Percentiles rank a stretch among this genome's conserved stretches.
Conservation (phyloP, 2,113 vertebrate genomes). For the Phrynosoma blainvillii region DNA sequence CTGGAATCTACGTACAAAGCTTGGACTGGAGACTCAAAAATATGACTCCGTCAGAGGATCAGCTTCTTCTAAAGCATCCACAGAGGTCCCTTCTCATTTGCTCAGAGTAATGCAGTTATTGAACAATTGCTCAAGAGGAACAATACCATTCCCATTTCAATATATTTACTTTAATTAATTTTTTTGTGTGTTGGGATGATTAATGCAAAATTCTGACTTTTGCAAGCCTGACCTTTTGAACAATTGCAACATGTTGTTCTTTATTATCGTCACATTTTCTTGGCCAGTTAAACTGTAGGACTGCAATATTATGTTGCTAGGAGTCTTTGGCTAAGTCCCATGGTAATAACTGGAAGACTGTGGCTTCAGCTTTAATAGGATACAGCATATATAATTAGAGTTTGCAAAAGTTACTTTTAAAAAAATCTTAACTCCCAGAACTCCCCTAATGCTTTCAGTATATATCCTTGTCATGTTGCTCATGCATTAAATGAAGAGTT, state of each 20-base stretch:
- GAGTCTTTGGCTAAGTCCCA: background rate
- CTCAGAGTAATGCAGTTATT: conserved; percentile 10
- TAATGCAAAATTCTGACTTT: background rate
- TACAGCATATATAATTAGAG: no score
- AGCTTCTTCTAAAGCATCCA: background rate
- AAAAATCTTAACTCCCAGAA: no score
- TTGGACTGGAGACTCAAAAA: conserved; percentile 8
- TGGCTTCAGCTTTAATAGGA: background rate
- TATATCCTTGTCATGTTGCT: no score
- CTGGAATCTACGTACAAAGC: background rate
- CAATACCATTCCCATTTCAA: background rate
- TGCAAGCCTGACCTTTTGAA: background rate
- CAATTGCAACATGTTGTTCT: background rate
- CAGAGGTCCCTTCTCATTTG: conserved; percentile 1
- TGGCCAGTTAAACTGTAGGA: background rate
- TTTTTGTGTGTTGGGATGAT: background rate
- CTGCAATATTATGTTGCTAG: background rate
- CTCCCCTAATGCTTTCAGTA: no score
- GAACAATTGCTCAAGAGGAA: background rate
- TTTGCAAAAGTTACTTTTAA: no score
- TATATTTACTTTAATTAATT: conserved; percentile 5
- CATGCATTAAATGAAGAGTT: background rate
- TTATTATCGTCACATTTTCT: background rate
- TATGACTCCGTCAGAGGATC: background rate
- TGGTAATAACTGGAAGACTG: background rate